A percentile compares a stretch with the other conserved stretches of the same genome.
phyloP scores from a whole-genome alignment of 2,888 invertebrate species.

The Helicoverpa assulta region DNA sequence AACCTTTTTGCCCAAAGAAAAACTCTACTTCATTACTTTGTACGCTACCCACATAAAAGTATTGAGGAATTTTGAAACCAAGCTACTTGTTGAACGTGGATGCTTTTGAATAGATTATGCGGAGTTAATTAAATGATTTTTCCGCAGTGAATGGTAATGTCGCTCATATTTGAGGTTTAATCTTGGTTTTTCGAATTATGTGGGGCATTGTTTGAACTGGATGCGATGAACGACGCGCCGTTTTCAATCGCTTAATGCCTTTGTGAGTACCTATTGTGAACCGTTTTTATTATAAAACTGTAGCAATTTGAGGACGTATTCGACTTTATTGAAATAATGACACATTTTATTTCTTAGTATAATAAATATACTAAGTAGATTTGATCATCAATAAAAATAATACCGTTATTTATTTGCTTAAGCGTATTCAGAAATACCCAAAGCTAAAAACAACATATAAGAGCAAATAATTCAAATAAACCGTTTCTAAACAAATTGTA shows the following conservation, averaged over 20 bases:
- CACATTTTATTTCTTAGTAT: background rate
- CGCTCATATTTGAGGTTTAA: conserved; percentile 52
- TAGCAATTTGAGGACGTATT: background rate
- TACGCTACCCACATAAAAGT: conserved; percentile 76
- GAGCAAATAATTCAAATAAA: conserved; percentile 25
- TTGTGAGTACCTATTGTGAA: conserved; percentile 6
- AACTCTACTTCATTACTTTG: conserved; percentile 85
- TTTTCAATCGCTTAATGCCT: conserved; percentile 11
- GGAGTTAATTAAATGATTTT: conserved; percentile 80
- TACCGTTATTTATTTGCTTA: background rate
- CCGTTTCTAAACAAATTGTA: conserved; percentile 24
- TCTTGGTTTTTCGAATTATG: conserved; percentile 47
- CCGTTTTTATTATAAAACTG: background rate
- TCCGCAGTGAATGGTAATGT: conserved; percentile 67
- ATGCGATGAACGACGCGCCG: conserved; percentile 17
- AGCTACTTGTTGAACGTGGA: conserved; percentile 84
- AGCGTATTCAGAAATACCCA: background rate
- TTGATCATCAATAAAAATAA: background rate
- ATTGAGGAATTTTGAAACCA: conserved; percentile 78
- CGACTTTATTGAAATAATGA: background rate
- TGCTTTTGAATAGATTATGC: conserved; percentile 81
- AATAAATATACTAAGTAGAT: background rate
- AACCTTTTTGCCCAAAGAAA: conserved; percentile 76
- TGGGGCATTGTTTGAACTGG: conserved; percentile 41
- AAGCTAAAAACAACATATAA: conserved; percentile 8